Base-by-base conservation (phyloP, 2,797 vertebrate genomes). In the Cossypha polioptera region DNA sequence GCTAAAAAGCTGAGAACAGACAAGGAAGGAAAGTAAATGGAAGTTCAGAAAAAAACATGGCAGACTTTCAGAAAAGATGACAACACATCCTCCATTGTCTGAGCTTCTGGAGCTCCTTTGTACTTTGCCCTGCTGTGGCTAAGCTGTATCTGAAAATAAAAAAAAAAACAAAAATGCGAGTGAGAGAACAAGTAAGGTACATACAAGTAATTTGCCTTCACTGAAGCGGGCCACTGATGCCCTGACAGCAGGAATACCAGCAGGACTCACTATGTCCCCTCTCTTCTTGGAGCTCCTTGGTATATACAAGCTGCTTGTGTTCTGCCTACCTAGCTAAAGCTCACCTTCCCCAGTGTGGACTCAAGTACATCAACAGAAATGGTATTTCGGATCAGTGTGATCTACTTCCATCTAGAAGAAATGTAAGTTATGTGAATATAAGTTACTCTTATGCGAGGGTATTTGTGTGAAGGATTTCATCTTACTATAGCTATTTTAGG, bases 331-430 rank as follows among this genome's bases (percentile, higher is more conserved):
- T 43, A 22, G 11, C 22, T 72, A 42, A 81, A 47, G 22, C 5
- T 47, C 29, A 38, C 24, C 42, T 69, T 62, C 14, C 42, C 29
- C 42, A 25, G 18, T 1, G 5, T 20, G 33, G 29, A 42, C 33
- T 35, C 55, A 75, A 9, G 48, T 50, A 45, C 33, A 45, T 38
- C 65, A 45, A 72, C 12, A 80, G 57, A 77, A 93, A 79, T 6
- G 20, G 26, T 42, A 13, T 59, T 78, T 90, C 11, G 1, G 16
- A 51, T 35, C n/a, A 19, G 13, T 8, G 29, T 68, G 15, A 50
- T 68, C 90, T 68, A 48, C 16, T 51, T 74, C 16, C 40, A 68
- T 11, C 33, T 58, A 55, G 62, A 88, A 83, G 83, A 93, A 80
- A 76, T 18, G 13, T 20, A 33, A 71, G 25, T 33, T 61, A 11